These are phyloP conservation scores for Eretmocerus hayati DNA, from an alignment of 2,888 invertebrate genomes.

Conservation along the genomic window DNA sequence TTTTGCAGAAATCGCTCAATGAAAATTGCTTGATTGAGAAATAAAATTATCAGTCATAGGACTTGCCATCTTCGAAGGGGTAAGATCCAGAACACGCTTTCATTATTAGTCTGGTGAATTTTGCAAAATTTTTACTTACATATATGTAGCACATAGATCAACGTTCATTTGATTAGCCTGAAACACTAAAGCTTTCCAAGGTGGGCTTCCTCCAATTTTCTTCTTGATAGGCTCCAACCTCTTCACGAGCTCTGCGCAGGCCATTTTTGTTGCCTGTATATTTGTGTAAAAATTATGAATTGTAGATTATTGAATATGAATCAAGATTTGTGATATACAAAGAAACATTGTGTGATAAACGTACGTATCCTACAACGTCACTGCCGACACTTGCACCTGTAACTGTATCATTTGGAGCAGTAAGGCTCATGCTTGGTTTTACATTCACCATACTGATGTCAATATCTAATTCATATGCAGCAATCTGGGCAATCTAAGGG, in stretches of 20 bases:
- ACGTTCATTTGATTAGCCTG: slow-evolving; percentile 51
- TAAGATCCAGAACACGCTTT: no score
- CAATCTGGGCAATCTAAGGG: slow-evolving; percentile 66
- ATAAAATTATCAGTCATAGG: no score
- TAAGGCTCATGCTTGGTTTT: slow-evolving; percentile 57
- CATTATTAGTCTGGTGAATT: no score
- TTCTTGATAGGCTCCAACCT: slow-evolving; percentile 56
- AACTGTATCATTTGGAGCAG: slow-evolving; percentile 59
- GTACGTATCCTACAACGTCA: slow-evolving; percentile 53
- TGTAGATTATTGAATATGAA: slow-evolving; percentile 49
- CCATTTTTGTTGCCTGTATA: slow-evolving; percentile 55
- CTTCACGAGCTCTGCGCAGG: slow-evolving; percentile 57
- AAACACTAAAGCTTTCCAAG: slow-evolving; percentile 55
- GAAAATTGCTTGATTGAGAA: no score
- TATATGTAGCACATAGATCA: slow-evolving; percentile 51
- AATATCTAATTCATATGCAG: slow-evolving; percentile 65
- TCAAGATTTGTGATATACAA: slow-evolving; percentile 61
- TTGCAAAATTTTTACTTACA: no score
- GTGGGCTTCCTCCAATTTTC: slow-evolving; percentile 48
- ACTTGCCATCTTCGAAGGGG: no score
- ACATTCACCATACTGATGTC: slow-evolving; percentile 60
- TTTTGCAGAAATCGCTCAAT: no score
- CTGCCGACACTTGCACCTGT: slow-evolving; percentile 70
- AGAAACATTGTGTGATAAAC: slow-evolving; percentile 48
- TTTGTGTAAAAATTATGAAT: background rate